Base-by-base conservation (phyloP, 2,113 vertebrate species). In the Forbesichthys agassizii region DNA sequence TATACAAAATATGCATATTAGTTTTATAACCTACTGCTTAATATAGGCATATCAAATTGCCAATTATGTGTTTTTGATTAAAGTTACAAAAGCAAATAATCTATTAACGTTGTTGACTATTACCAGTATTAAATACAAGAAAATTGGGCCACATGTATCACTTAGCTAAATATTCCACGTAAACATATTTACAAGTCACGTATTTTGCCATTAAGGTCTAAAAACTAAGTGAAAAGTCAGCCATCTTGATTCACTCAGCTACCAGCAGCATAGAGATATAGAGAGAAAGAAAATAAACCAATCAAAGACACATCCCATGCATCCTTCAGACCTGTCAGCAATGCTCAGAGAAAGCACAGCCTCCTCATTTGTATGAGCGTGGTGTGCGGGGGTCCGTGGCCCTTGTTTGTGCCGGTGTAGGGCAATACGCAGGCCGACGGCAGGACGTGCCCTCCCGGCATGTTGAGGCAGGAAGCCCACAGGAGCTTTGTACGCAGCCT, bases 381-480 rank as follows among this genome's bases (percentile, higher is more conserved):
- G 64, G 57, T 47, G 66, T 42, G 13, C 12, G 4, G 63, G 27
- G 84, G 83, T 86, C 79, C 16, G 18, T 66, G 72, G 68, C 69
- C 54, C 64, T 62, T 83, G 73, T 87, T 88, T 82, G 73, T 83
- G 67, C 68, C 16, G 73, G 33, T 77, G 84, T 86, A 87, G 87
- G 74, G 71, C 81, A 80, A 88, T 88, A 79, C 10, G 61, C 69
- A 49, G 60, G 74, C 64, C 66, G 73, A 61, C 68, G 52, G 69
- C 51, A 72, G 79, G 64, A 83, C 82, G 82, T 59, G 52, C 55
- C 13, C 71, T 75, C 74, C 65, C 66, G 20, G 68, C 78, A 68
- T 80, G 80, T 85, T 77, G 82, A 79, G 85, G 82, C 85, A 71
- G 83, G 85, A 81, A 67, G 79, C 72, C 71, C 77, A 64, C 74